Base-by-base conservation (phyloP, 23 tunicate genomes). In the Styela clava region DNA sequence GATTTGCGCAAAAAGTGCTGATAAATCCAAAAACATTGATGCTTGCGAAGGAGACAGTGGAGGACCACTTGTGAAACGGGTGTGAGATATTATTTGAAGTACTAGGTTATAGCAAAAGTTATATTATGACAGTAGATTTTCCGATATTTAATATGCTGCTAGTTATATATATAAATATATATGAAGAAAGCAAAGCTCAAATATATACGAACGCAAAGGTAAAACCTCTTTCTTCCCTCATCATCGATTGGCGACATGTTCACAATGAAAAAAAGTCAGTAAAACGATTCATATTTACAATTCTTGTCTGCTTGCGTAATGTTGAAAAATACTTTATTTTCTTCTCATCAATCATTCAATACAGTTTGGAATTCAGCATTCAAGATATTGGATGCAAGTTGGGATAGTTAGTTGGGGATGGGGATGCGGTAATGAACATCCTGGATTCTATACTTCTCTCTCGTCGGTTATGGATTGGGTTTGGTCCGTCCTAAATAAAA, bases 401-500 rank as follows among this genome's bases (percentile, higher is more conserved):
- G 71, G 71, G 31, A 67, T 67, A 12, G 71, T 67, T 18, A 67
- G 71, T 67, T 67, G 71, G 71, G 71, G 71, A 18, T 67, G 71
- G 71, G 71, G 71, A 18, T 67, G 71, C 24, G 71, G 71, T 18
- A 67, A 67, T 22, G 71, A 67, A 67, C 71, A 67, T 29, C 71
- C 71, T 67, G 71, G 71, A 16, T 67, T 18, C 71, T 67, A 67
- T 24, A 67, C 71, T 18, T 19, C 71, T 67, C 23, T 67, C 16
- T 18, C 30, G 12, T 16, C 23, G 24, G 31, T 29, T 25, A 67
- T 67, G 30, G 22, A 27, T 16, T 67, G 71, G 71, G 31, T 67
- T 25, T 67, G 71, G 71, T 7, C 7, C 7, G 56, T 44, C 7
- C 7, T 44, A 5, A 12, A 44, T 12, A 12, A 44, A 7, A 44